Percentiles rank a stretch among this genome's conserved stretches.
These are phyloP conservation scores for Pinna nobilis DNA, from an alignment of 1,140 invertebrate species.

Conservation along the genomic window DNA sequence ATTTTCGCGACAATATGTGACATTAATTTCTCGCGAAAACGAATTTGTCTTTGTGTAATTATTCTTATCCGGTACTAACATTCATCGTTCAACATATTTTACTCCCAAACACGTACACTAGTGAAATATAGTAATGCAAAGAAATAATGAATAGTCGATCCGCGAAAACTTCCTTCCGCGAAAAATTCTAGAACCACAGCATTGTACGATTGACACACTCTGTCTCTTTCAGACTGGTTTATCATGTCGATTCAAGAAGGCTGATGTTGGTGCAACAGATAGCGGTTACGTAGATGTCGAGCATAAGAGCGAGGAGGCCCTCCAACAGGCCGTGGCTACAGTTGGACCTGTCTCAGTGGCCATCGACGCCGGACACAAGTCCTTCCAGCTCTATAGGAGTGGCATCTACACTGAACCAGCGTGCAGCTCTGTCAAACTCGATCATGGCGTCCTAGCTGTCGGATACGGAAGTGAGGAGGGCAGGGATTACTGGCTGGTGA, in stretches of 20 bases:
- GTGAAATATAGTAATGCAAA: no score
- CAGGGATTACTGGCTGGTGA: slow-evolving; percentile 90
- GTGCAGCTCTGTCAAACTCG: slow-evolving; percentile 83
- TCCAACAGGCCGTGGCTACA: slow-evolving; percentile 88
- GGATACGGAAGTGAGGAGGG: slow-evolving; percentile 85
- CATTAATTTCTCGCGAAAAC: no score
- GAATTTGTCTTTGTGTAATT: no score
- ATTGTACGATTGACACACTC: neutral
- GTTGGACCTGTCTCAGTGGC: slow-evolving; percentile 89
- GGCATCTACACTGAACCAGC: slow-evolving; percentile 82
- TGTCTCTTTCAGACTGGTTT: slow-evolving; percentile 70
- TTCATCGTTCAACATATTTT: no score
- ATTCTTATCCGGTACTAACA: no score
- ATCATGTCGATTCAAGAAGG: slow-evolving; percentile 81
- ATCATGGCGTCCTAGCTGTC: slow-evolving; percentile 91
- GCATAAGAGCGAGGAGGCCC: slow-evolving; percentile 78
- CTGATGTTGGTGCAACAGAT: slow-evolving; percentile 86
- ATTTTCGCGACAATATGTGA: no score
- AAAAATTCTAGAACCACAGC: neutral
- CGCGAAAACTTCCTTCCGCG: no score
- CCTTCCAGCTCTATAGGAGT: slow-evolving; percentile 77
- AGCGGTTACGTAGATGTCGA: slow-evolving; percentile 86
- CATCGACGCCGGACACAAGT: slow-evolving; percentile 90
- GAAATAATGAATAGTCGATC: no score
- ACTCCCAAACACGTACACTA: no score